Base-by-base conservation (phyloP, 2,797 vertebrate species). In the Phoebastria nigripes region DNA sequence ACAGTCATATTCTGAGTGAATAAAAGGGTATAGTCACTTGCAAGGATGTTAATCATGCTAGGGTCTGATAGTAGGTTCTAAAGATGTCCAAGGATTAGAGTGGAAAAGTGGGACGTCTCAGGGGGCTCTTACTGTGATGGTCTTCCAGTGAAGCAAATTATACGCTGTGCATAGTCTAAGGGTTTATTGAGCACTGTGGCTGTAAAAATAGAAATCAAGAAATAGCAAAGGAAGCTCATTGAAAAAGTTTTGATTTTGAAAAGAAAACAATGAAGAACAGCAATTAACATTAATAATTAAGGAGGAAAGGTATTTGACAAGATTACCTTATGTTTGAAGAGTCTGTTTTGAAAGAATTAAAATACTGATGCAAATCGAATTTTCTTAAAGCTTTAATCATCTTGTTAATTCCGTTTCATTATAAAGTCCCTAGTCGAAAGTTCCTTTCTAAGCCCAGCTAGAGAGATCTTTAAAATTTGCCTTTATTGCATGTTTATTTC, bases 271-370 rank as follows among this genome's bases (percentile, higher is more conserved):
- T 70, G 95, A 92, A 94, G 49, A 82, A 35, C 29, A 93, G 62
- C 63, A 95, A 93, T 97, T 97, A 96, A 39, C 87, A 97, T 97
- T 92, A 96, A 89, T 93, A 96, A 96, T 94, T 97, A 96, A 87
- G 87, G 80, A 93, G 8, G 92, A 95, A 96, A 95, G 58, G 85
- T 93, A 70, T 87, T 93, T 95, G 66, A 79, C 55, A 89, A 80
- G 83, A 90, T 80, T 86, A 35, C 26, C 18, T 87, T 90, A 42
- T 54, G 37, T 82, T 94, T 82, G 79, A 82, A 74, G 80, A 39
- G 12, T 51, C 58, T 80, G 20, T 87, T 90, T 90, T 67, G 49
- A 86, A 90, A 85, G 44, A 91, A 89, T 62, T 69, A 63, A 87
- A 91, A 82, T 62, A 66, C 73, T 79, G 66, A 87, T 65, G 31